Evolutionary conservation across 2,888 invertebrate genomes (phyloP).

Genomic region (Lasioglossum marginatum): DNA sequence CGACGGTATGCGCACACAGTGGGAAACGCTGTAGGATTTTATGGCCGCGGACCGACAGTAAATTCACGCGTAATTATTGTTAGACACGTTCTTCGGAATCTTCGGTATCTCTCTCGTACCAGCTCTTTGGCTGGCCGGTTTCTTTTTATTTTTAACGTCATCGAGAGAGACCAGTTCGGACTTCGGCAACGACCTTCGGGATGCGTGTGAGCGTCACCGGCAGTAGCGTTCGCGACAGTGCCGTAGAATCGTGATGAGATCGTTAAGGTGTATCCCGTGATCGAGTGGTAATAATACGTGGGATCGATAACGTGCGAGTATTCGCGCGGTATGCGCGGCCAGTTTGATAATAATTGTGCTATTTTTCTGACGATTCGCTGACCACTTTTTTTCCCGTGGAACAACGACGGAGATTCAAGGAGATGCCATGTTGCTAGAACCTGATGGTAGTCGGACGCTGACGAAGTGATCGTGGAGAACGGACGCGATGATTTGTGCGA

Average conservation of each 20-base stretch:
- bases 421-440: constrained; percentile 49
- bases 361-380: background rate
- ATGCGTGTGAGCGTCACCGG: constrained; percentile 35
- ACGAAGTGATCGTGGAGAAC: constrained; percentile 52
- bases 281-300: background rate
- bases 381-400: background rate
- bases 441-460: constrained; percentile 34
- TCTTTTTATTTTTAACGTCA: background rate
- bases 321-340: background rate
- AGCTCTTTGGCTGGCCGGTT: background rate
- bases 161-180: constrained; percentile 34
- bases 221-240: constrained; percentile 40
- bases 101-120: background rate
- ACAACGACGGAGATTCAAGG: constrained; percentile 18
- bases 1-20: background rate
- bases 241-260: constrained; percentile 37
- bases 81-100: background rate
- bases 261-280: constrained; percentile 17
- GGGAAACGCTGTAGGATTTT: constrained; percentile 8
- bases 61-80: background rate
- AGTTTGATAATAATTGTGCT: background rate
- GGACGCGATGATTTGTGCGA: constrained; percentile 59
- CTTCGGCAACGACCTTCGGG: constrained; percentile 43
- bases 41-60: background rate
- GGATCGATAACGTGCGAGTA: background rate